Conservation (phyloP, 2,797 vertebrate genomes). For the Xenopus petersii region DNA sequence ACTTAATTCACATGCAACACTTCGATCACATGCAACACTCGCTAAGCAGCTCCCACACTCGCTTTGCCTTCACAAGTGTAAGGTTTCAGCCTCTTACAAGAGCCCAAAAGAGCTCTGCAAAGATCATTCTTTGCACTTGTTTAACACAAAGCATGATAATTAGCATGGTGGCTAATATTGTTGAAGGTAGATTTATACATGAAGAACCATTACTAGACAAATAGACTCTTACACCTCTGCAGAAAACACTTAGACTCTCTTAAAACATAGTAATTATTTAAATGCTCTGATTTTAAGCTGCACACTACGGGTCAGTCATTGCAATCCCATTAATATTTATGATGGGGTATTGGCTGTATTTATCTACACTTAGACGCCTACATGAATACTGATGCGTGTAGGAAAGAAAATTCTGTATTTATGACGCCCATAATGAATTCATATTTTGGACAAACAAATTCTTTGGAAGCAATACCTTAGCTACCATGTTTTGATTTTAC, state of each 20-base stretch:
- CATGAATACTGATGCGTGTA: conserved; percentile 31
- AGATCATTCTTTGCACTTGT: conserved; percentile 54
- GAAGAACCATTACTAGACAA: conserved; percentile 54
- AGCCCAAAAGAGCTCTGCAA: conserved; percentile 21
- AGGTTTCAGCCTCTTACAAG: conserved; percentile 34
- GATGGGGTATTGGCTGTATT: conserved; percentile 41
- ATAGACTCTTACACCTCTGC: conserved; percentile 49
- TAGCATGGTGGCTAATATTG: conserved; percentile 55
- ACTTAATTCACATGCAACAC: too few relatives aligned
- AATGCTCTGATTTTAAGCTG: conserved; percentile 50
- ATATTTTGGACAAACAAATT: too few relatives aligned
- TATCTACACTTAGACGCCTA: conserved; percentile 52
- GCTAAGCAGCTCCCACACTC: too few relatives aligned
- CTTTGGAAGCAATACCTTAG: too few relatives aligned
- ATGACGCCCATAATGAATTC: too few relatives aligned
- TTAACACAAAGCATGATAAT: conserved; percentile 59
- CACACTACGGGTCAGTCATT: conserved; percentile 50
- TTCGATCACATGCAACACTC: too few relatives aligned
- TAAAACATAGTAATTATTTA: conserved; percentile 55
- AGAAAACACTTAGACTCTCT: conserved; percentile 49
- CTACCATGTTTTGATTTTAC: too few relatives aligned
- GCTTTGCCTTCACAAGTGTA: too few relatives aligned
- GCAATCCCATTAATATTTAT: conserved; percentile 58
- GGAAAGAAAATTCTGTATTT: conserved; percentile 19
- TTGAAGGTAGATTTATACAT: conserved; percentile 52